Conservation (phyloP, 2,113 vertebrate species). For the Tachysurus fulvidraco region DNA sequence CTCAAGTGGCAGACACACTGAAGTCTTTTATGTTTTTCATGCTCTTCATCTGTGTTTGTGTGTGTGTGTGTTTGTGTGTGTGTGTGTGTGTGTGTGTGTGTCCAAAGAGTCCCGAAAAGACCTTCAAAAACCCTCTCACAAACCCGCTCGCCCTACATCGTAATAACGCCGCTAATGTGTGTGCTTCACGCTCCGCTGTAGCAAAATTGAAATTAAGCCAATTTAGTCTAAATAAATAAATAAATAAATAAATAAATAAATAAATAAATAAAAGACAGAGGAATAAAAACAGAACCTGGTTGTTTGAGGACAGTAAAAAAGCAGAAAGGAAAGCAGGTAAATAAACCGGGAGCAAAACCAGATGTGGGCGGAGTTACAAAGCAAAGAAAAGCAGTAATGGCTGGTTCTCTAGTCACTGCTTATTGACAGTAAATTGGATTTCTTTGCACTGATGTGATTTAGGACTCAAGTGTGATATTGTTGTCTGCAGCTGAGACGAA, state of each 20-base stretch:
- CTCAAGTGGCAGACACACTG: constrained; percentile 58
- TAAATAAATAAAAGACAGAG: not conserved
- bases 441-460: constrained; percentile 28
- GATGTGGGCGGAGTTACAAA: no score
- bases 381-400: no score
- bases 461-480: constrained; percentile 32
- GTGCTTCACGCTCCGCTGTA: constrained; percentile 72
- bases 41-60: constrained; percentile 19
- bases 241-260: constrained; percentile 30
- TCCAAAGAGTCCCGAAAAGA: not conserved
- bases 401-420: constrained; percentile 25
- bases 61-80: constrained; percentile 27
- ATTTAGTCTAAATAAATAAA: constrained; percentile 59
- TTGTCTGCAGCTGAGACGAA: constrained; percentile 17
- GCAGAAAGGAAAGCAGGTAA: not conserved
- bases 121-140: constrained; percentile 17
- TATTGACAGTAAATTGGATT: constrained; percentile 36
- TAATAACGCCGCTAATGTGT: constrained; percentile 76
- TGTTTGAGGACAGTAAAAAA: not conserved
- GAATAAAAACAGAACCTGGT: no score
- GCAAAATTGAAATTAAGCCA: constrained; percentile 73
- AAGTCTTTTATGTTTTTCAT: constrained; percentile 26
- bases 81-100: constrained; percentile 1
- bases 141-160: constrained; percentile 36
- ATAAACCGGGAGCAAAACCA: constrained; percentile 26